Base-by-base conservation (phyloP, 2,888 invertebrate genomes). In the Cheilosia pagana region DNA sequence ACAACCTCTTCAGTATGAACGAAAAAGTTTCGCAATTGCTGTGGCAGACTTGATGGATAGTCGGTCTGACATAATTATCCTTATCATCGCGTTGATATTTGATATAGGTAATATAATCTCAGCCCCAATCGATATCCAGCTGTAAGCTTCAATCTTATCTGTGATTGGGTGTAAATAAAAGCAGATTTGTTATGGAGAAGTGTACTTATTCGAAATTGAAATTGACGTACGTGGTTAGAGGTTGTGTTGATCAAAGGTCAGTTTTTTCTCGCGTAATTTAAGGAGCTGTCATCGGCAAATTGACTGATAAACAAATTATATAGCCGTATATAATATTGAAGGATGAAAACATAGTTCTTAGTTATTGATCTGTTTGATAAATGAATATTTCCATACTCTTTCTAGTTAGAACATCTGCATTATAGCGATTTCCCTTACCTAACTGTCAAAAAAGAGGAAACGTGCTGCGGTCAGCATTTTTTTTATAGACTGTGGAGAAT, bases 21-120 rank as follows among this genome's bases (percentile, higher is more conserved):
- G 14, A 50, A 52, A 28, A 62, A 21, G 55, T 78, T 78, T 78
- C 53, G 79, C 74, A 79, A 78, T 4, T 12, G n/a, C n/a, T n/a
- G 3, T 52, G 59, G 45, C 53, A 28, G 25, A 35, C 12, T 35
- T 12, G 35, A 35, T 12, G 35, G 35, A 35, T 35, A 12, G 23
- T 23, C 39, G 14, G 25, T n/a, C n/a, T 48, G 31, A 28, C 59
- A 12, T n/a, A 14, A 35, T 12, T 78, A 57, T 70, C 3, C 78
- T 83, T 83, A 83, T 78, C 82, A 45, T 19, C n/a, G 12, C 21
- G 43, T 31, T 45, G 41, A 31, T 63, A 75, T 50, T 52, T 57
- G 39, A 21, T 16, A 3, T 14, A n/a, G n/a, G n/a, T n/a, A 57
- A 62, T 62, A 52, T 43, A 59, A 16, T 35, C 43, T 16, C 39